Evolutionary conservation across 2,113 vertebrate species (phyloP), one percentile per base, ranked within the genome.

Genomic region (Piaya cayana): DNA sequence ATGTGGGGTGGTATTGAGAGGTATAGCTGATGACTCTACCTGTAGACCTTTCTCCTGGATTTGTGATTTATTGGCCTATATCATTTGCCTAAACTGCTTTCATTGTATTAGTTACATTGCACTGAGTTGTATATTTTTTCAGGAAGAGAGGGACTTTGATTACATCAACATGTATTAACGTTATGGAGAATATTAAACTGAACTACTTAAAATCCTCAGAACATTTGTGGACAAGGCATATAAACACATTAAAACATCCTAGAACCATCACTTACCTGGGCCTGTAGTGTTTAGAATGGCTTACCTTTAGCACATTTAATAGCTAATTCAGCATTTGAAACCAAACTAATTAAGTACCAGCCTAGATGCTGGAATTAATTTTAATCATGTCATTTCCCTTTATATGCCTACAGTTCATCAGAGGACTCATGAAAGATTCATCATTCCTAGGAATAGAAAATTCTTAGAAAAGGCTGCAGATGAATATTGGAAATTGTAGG

Each of bases 381-480:
- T 83, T 39, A 58, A 26, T 93, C 85, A 71, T 47, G 43, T 63
- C 36, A 52, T 92, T 53, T 94, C n/a, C 60, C 17, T n/a, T 67
- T 92, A 47, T 26, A 30, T 81, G 21, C 53, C 91, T 59, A 81
- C 52, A 60, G 82, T 89, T 92, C 49, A 69, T 85, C 52, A 90
- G 47, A 63, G 22, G 39, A 42, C 56, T 90, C 36, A 70, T 88
- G 63, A 90, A 95, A 92, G 62, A 87, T 77, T 95, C 37, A 62
- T 76, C 53, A 67, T 88, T 95, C 56, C 72, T 25, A 77, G 64
- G 64, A 97, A 88, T 0, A 43, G 36, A 56, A 90, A 93, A 78
- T 88, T 90, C 80, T 78, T 74, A 88, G 91, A 83, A 96, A 96
- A 95, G 88, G 30, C 29, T 71, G n/a, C 8, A 65, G 62, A 45